Base-by-base conservation (phyloP, 2,797 vertebrate genomes). In the Fringilla coelebs region DNA sequence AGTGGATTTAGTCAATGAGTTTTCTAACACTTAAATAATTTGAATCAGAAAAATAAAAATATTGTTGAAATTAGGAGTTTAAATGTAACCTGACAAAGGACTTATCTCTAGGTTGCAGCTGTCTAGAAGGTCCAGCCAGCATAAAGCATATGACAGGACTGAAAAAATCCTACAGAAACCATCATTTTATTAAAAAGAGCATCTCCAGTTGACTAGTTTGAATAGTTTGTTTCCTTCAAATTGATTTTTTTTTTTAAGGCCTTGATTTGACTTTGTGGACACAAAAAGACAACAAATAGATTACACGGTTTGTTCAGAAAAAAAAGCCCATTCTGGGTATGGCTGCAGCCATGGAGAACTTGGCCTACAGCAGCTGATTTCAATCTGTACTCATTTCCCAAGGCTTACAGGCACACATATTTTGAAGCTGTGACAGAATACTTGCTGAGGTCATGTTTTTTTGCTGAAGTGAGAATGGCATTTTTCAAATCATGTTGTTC, bases 81-180 rank as follows among this genome's bases (percentile, higher is more conserved):
- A 57, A 10, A 46, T 36, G 18, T 41, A 87, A 82, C 45, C 7
- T 6, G 4, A 55, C 61, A 67, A 66, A 85, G 71, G 63, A 83
- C 38, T 94, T 96, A 91, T 88, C 90, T 96, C 74, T 46, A 67
- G 38, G 57, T 32, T 89, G 72, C 94, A 95, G 94, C 90, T 85
- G 85, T 73, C 77, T 51, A n/a, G 63, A 45, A 87, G 72, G 74
- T 48, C 70, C 66, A 65, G 73, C 71, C 76, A 93, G 83, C 74
- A 86, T 21, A 49, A 89, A 83, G 80, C 13, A 45, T 14, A 48
- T 2, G 7, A 75, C 70, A 70, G 31, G 32, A 58, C 51, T 72
- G 58, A 74, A 74, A 51, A 85, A 87, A 93, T 32, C 51, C 51
- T 75, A 81, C 46, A 95, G 82, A 71, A 90, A 71, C 72, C 52